Base-by-base conservation (phyloP, 2,797 vertebrate species). In the Uromys caudimaculatus region DNA sequence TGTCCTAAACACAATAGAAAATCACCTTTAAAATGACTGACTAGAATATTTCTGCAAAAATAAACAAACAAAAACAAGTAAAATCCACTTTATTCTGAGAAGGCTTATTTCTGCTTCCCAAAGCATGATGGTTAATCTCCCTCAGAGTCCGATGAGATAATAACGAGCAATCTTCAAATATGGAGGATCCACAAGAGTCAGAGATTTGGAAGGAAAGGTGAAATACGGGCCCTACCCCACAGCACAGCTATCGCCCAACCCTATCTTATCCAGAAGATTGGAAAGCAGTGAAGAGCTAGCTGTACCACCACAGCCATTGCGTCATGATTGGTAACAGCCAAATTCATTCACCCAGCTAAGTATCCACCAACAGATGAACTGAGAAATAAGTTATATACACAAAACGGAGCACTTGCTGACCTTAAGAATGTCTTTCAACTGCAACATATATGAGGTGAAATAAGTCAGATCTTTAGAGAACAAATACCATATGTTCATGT, bases 1-100 rank as follows among this genome's bases (percentile, higher is more conserved):
- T 82, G 38, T 96, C 95, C 89, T 93, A 95, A 96, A 95, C 35
- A 62, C 81, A 94, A 35, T 12, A 94, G 16, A 87, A 95, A 96
- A 89, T 90, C 35, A 85, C 10, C 83, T 77, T 89, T 17, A 47
- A 38, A 97, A 92, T 23, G 29, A 96, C 3, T 89, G 73, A 23
- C 32, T 90, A 76, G 54, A 54, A 81, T 73, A 58, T n/a, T 64
- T 79, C 32, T 62, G 47, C 89, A 52, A 12, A 35, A 56, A 91
- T 35, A 90, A 56, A 90, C 62, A 60, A 75, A 77, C 21, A 21
- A 52, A 60, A 67, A 67, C 32, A 23, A 84, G 62, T 14, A 50
- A 71, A 75, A 38, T 17, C 0, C 13, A 71, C 32, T 83, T 91
- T 81, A 92, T 82, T 95, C 50, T 60, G 52, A 93, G 29, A 92